phyloP scores from a whole-genome alignment of 2,113 vertebrate genomes.

The Nannospalax galili region DNA sequence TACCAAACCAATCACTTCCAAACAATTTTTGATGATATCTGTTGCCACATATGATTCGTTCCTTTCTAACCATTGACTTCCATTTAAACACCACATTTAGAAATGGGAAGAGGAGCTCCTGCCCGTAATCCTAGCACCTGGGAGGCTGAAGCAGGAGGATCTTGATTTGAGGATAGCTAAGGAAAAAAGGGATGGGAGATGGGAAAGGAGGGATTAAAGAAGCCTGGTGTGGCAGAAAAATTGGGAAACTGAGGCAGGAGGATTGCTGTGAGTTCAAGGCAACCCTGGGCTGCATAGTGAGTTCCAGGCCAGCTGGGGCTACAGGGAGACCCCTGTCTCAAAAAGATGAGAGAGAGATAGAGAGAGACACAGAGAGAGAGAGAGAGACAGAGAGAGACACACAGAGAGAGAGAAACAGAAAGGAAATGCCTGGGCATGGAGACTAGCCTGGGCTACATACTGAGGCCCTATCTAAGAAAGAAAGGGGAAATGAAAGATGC shows the following conservation, averaged over 20 bases:
- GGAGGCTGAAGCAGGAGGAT: not conserved
- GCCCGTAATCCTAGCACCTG: not conserved
- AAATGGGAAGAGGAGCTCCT: not conserved
- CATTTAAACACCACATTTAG: not conserved
- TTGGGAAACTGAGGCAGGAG: not conserved
- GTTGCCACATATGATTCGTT: not conserved
- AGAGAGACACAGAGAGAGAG: too few relatives aligned
- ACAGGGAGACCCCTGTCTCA: not conserved
- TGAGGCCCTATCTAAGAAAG: not conserved
- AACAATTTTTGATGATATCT: not conserved
- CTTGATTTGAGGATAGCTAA: not conserved
- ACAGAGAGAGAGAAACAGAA: not conserved
- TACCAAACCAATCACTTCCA: not conserved
- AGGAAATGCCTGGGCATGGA: not conserved
- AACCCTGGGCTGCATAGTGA: not conserved
- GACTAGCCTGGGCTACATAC: not conserved
- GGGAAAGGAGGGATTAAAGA: not conserved
- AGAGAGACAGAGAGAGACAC: too few relatives aligned
- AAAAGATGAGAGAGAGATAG: not conserved
- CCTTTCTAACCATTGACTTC: not conserved
- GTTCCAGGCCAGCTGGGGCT: too few relatives aligned
- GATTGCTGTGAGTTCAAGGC: not conserved
- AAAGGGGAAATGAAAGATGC: too few relatives aligned
- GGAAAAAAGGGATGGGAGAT: not conserved
- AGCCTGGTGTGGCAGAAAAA: not conserved